Conservation (phyloP, 2,888 invertebrate genomes). For the Caenorhabditis auriculariae region DNA sequence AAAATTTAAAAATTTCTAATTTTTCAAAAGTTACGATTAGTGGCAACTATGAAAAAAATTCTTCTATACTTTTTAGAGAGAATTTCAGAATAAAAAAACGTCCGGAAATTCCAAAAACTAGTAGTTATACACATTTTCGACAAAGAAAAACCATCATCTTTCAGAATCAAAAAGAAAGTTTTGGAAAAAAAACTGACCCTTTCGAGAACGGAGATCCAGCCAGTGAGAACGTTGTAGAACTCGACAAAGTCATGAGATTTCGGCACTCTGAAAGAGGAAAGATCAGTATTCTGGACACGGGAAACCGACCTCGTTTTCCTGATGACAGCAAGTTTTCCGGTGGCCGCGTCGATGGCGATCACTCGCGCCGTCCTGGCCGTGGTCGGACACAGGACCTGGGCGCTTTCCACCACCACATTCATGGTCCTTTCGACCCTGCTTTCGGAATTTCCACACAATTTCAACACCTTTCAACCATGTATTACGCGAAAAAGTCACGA, state of each 20-base stretch:
- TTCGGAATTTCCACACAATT: no score
- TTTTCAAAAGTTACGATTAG: neutral
- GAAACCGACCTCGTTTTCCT: constrained; percentile 18
- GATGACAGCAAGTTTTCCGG: constrained; percentile 34
- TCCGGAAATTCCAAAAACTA: no score
- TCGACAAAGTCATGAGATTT: constrained; percentile 31
- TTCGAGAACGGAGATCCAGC: constrained; percentile 29
- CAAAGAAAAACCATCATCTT: no score
- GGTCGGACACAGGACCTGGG: constrained; percentile 12
- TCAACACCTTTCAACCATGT: no score
- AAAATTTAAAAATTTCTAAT: neutral
- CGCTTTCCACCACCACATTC: constrained; percentile 15
- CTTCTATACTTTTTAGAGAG: no score
- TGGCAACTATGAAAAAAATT: neutral
- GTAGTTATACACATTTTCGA: no score
- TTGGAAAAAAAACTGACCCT: constrained; percentile 9
- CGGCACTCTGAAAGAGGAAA: constrained; percentile 1
- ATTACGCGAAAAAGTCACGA: no score
- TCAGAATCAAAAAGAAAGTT: no score
- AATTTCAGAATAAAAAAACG: no score
- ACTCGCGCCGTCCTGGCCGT: constrained; percentile 14
- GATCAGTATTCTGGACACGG: neutral
- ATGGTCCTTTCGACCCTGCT: no score
- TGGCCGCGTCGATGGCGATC: constrained; percentile 26
- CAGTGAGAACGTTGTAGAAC: constrained; percentile 33